Percentiles rank a stretch among this genome's conserved stretches.
Conservation (phyloP, 2,113 vertebrate genomes). For the Athene noctua region DNA sequence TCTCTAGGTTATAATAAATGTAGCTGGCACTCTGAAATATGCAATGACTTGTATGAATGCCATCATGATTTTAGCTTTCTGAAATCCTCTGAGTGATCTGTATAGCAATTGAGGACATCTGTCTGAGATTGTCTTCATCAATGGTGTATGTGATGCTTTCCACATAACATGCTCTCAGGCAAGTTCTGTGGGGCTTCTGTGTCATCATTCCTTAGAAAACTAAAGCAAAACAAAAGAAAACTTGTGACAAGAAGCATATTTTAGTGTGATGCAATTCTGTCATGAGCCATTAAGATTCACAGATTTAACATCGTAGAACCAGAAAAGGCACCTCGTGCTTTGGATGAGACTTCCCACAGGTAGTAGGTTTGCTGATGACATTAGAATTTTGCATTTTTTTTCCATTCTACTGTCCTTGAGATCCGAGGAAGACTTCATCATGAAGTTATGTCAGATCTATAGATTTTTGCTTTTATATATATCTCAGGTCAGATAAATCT, state of each 20-base stretch:
- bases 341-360: neutral
- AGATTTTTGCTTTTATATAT: neutral
- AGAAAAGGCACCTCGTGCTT: neutral
- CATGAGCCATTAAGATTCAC: neutral
- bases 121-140: slow-evolving; percentile 20
- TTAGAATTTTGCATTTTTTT: neutral
- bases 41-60: neutral
- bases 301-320: neutral
- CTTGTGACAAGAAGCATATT: slow-evolving; percentile 44
- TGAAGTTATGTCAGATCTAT: neutral
- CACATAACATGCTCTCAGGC: neutral
- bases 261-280: neutral
- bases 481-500: neutral
- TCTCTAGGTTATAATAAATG: neutral
- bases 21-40: neutral
- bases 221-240: neutral
- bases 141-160: neutral
- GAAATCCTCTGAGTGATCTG: neutral
- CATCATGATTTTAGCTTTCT: neutral
- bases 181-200: neutral
- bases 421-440: neutral
- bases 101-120: neutral
- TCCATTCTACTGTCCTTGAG: neutral
- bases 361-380: neutral
- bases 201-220: neutral